phyloP scores from a whole-genome alignment of 2,888 invertebrate species.

The Pollenia angustigena region DNA sequence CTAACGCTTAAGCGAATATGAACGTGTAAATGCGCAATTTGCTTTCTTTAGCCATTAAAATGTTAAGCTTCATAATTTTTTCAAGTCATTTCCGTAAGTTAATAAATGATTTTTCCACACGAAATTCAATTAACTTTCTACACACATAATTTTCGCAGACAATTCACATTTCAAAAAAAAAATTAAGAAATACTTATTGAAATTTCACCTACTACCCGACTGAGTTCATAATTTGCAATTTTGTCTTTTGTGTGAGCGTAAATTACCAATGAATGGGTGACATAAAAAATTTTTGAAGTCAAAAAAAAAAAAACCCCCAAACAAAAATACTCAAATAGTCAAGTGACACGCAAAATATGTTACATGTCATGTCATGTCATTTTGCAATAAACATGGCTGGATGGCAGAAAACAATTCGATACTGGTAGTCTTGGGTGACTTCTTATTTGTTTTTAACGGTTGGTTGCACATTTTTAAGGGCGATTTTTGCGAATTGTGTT shows the following conservation, averaged over 20 bases:
- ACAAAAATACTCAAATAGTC: conserved; percentile 61
- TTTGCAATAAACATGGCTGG: conserved; percentile 60
- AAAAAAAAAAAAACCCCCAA: conserved; percentile 12
- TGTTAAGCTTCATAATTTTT: conserved; percentile 59
- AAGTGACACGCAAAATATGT: conserved; percentile 75
- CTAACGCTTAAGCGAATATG: neutral
- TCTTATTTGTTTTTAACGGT: conserved; percentile 10
- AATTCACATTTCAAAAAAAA: neutral
- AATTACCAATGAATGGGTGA: conserved; percentile 44
- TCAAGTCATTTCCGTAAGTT: conserved; percentile 60
- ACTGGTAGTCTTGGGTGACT: conserved; percentile 10
- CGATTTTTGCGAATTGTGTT: conserved; percentile 25
- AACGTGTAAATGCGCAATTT: conserved; percentile 40
- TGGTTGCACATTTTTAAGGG: conserved; percentile 60
- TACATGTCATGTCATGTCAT: conserved; percentile 65
- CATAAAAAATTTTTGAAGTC: conserved; percentile 39
- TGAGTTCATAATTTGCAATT: conserved; percentile 41
- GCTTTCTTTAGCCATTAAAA: conserved; percentile 43
- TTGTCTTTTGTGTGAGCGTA: neutral
- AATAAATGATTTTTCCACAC: conserved; percentile 63
- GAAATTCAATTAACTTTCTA: conserved; percentile 72
- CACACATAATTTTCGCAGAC: conserved; percentile 14
- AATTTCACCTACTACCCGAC: conserved; percentile 63
- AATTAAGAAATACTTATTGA: neutral
- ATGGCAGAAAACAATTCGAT: conserved; percentile 44